Conservation (phyloP, 35 echinoderm and acorn worm species). For the Heliocidaris tuberculata region DNA sequence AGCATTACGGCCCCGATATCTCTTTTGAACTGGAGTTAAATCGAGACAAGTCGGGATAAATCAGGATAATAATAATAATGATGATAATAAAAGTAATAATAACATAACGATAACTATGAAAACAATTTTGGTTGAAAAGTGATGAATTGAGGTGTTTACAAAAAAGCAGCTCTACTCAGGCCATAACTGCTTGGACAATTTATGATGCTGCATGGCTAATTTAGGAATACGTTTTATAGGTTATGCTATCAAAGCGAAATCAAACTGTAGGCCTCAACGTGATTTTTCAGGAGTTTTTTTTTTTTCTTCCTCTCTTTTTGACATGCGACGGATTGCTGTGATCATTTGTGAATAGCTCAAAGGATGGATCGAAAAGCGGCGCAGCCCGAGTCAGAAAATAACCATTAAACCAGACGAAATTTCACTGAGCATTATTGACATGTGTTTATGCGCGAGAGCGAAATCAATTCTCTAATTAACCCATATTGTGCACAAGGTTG, state of each 20-base stretch:
- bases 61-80: not conserved
- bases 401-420: not conserved
- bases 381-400: not conserved
- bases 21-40: not conserved
- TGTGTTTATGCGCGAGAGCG: not conserved
- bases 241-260: no score
- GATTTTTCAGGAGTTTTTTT: not conserved
- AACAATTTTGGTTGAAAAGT: no score
- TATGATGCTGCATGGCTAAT: no score
- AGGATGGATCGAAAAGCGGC: not conserved
- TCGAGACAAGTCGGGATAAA: not conserved
- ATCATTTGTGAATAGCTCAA: not conserved
- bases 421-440: slow-evolving; percentile 7
- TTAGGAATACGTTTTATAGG: no score
- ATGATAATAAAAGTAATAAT: no score
- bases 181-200: no score
- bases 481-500: not conserved
- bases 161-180: no score
- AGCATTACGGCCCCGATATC: not conserved
- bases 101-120: no score
- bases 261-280: no score
- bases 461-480: slow-evolving; percentile 14
- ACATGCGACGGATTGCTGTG: not conserved
- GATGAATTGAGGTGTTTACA: no score
- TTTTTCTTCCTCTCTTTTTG: not conserved